Evolutionary conservation across 2,888 invertebrate species (phyloP), one percentile per base, ranked within the genome.

Genomic region (Eupithecia insigniata): DNA sequence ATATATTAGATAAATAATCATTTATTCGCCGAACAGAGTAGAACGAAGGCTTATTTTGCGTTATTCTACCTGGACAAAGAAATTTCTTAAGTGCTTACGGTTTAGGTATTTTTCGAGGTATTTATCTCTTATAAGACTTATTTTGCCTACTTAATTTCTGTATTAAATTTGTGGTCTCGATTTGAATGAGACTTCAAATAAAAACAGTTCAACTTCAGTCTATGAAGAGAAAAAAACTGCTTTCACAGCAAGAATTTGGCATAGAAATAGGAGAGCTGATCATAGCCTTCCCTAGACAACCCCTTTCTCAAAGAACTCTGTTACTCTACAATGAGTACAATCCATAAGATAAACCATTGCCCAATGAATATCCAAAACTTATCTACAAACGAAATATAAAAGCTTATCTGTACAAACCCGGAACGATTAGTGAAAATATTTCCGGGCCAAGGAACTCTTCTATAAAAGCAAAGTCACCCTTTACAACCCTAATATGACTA

Each of bases 21-120:
- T 83, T 75, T 82, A 82, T 82, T 82, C 80, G 77, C 74, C 71
- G 74, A 79, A 81, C 78, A 76, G 76, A 79, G 79, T 77, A 76
- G 75, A 30, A n/a, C 64, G 75, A 71, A 77, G 74, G 72, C 34
- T 36, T n/a, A 69, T n/a, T 74, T 76, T 72, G 71, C 76, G 77
- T 74, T 73, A 74, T 64, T 72, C 74, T 71, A 76, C 69, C 67
- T 61, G 71, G 66, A 76, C 76, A 79, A 75, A 78, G 73, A 69
- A 62, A 62, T 62, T 34, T 62, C n/a, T 32, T 34, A 4, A 3
- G 12, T n/a, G n/a, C n/a, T 3, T 22, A 62, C 32, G 26, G 5
- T n/a, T 30, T 61, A 18, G 34, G 18, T 61, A 32, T 32, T 61
- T 32, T 8, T n/a, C 1, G 28, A 30, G 61, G 12, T 62, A 16